Percentiles rank a stretch among this genome's conserved stretches.
Evolutionary conservation across 2,888 invertebrate species (phyloP).

Genomic region (Thereva nobilitata): DNA sequence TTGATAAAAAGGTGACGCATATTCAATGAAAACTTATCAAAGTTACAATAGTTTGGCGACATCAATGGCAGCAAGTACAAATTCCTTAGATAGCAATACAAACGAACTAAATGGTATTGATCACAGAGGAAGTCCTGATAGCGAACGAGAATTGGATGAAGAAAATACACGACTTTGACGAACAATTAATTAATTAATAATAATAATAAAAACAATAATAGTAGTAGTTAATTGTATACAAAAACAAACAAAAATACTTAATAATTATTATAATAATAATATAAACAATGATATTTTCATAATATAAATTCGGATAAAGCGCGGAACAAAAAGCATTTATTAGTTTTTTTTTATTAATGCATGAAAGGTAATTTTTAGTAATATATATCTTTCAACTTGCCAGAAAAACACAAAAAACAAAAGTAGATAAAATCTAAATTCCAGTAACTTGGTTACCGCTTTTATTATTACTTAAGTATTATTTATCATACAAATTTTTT

Average conservation of each 20-base stretch:
- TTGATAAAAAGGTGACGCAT: constrained; percentile 54
- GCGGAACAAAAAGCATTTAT: constrained; percentile 15
- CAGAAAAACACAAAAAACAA: constrained; percentile 11
- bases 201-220: constrained; percentile 11
- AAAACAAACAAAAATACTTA: not conserved
- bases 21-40: constrained; percentile 59
- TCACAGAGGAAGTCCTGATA: constrained; percentile 39
- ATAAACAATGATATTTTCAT: too few species aligned
- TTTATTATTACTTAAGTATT: constrained; percentile 6
- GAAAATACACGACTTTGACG: constrained; percentile 54
- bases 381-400: too few species aligned
- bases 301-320: too few species aligned
- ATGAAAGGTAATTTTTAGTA: too few species aligned
- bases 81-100: constrained; percentile 53
- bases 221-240: constrained; percentile 9
- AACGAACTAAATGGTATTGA: constrained; percentile 16
- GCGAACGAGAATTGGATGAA: constrained; percentile 52
- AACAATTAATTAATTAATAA: not conserved
- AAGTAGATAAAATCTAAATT: constrained; percentile 3
- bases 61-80: constrained; percentile 57
- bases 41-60: constrained; percentile 59
- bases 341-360: not conserved
- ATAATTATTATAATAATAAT: too few species aligned
- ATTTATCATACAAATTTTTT: constrained; percentile 31
- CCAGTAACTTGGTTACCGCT: constrained; percentile 23